These are phyloP conservation scores for Meleagris gallopavo DNA, from an alignment of 2,113 vertebrate species.

Conservation along the genomic window DNA sequence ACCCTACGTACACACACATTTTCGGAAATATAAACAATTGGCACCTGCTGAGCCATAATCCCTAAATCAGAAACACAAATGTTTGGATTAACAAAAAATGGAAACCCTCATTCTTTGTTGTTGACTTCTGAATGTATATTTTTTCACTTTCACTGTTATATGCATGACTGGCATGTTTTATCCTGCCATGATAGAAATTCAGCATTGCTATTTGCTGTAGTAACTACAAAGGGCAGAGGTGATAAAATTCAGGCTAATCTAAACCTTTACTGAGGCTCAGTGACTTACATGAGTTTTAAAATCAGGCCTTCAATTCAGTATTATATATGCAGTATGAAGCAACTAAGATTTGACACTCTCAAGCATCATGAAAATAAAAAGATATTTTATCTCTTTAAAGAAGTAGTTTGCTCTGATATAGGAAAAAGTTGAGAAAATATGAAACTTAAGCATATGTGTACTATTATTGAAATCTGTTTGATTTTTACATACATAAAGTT, in stretches of 20 bases:
- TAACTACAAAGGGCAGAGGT: not conserved
- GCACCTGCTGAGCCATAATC: conserved; percentile 46
- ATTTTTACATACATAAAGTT: not conserved
- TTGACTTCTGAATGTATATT: not conserved
- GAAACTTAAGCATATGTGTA: not conserved
- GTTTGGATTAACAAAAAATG: conserved; percentile 45
- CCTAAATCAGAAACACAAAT: conserved; percentile 60
- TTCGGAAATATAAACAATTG: conserved; percentile 54
- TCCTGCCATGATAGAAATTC: not conserved
- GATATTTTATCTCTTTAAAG: not conserved
- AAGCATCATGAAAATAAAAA: not conserved
- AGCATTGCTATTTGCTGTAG: not conserved
- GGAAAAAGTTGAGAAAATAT: not conserved
- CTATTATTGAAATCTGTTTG: not conserved
- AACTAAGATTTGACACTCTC: not conserved
- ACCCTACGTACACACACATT: conserved; percentile 37
- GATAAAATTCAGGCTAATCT: not conserved
- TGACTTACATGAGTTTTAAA: not conserved
- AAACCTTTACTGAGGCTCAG: not conserved
- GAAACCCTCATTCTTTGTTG: conserved; percentile 23
- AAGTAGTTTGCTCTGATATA: not conserved
- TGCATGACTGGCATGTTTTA: not conserved
- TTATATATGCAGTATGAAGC: not conserved
- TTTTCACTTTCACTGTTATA: not conserved
- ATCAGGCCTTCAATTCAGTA: not conserved